These are phyloP conservation scores for Syndactyla subalaris DNA, from an alignment of 2,797 vertebrate species.

Conservation along the genomic window DNA sequence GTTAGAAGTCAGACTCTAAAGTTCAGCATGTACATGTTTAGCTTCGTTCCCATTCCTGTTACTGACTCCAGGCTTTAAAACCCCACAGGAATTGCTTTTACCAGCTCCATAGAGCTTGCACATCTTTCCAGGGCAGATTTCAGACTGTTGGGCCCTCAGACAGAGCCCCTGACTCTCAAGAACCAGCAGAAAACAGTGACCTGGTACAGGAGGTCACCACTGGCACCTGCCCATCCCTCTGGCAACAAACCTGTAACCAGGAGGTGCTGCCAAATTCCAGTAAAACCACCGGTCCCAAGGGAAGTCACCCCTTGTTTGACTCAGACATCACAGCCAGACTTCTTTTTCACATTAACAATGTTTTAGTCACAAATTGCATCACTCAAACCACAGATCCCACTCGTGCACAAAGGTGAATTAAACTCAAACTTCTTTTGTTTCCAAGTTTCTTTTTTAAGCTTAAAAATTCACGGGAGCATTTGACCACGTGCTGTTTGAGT, in stretches of 20 bases:
- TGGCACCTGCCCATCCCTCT: not conserved
- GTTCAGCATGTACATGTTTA: not conserved
- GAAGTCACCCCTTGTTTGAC: accelerated
- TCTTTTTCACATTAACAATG: not conserved
- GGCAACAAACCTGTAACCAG: not conserved
- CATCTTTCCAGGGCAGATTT: not conserved
- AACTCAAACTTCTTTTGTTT: not conserved
- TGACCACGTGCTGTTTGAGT: accelerated
- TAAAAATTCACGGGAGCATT: not conserved
- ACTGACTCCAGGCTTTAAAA: not conserved
- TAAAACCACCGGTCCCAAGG: accelerated
- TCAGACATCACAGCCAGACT: not conserved
- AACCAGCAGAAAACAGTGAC: accelerated
- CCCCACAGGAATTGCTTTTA: not conserved
- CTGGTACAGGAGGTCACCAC: accelerated
- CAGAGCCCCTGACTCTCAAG: not conserved
- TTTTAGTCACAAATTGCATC: not conserved
- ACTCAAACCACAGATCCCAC: not conserved
- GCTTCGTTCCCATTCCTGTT: not conserved
- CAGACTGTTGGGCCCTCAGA: not conserved
- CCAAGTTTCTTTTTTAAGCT: not conserved
- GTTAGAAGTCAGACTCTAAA: not conserved
- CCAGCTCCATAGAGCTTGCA: accelerated
- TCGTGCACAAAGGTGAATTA: no score
- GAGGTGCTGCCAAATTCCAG: not conserved